Conservation (phyloP, 2,797 vertebrate species). For the Lophotriccus pileatus region DNA sequence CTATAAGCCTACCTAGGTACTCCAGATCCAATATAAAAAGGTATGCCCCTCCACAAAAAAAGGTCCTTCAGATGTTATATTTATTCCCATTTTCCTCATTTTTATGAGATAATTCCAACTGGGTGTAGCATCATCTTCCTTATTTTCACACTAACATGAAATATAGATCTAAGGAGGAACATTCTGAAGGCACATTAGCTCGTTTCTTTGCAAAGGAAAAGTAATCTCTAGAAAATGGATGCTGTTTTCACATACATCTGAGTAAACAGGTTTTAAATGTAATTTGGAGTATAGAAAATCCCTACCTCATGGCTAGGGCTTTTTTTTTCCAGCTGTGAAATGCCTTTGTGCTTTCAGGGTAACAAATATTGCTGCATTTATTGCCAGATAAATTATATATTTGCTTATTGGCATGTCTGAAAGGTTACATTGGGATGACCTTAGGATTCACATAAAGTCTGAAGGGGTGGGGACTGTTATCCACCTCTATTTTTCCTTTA, state of each 20-base stretch:
- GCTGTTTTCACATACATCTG: background rate
- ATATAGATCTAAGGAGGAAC: background rate
- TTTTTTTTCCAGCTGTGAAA: background rate
- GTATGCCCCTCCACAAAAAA: background rate
- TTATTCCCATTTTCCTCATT: background rate
- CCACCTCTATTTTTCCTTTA: background rate
- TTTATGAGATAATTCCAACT: background rate
- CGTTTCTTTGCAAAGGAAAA: background rate
- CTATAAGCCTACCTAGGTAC: background rate
- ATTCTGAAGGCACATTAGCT: background rate
- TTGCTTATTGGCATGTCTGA: background rate
- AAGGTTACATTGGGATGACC: background rate
- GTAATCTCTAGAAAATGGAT: background rate
- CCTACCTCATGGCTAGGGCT: rapidly evolving
- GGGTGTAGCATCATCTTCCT: background rate
- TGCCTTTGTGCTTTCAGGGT: background rate
- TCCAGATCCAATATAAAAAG: background rate
- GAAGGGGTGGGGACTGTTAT: background rate
- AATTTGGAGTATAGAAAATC: background rate
- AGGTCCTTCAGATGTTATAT: background rate
- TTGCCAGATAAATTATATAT: background rate
- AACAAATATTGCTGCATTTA: background rate
- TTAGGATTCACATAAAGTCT: background rate
- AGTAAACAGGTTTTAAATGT: background rate
- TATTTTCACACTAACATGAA: background rate